phyloP scores from a whole-genome alignment of 2,113 vertebrate species.

The Podocnemis expansa region DNA sequence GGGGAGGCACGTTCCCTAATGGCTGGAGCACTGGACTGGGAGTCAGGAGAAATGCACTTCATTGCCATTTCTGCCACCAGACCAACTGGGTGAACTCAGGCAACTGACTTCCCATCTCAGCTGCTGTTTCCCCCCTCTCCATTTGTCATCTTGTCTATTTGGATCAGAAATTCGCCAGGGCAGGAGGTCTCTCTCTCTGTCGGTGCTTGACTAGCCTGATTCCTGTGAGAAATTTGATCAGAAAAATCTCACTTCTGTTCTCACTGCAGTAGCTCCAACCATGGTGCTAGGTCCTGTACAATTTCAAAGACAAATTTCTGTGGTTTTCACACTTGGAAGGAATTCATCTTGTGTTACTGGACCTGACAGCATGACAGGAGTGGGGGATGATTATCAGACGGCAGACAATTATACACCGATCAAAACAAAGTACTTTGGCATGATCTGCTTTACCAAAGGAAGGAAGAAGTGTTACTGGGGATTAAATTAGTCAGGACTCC shows the following conservation, averaged over 20 bases:
- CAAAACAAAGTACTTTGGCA: not conserved
- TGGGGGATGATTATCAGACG: slow-evolving; percentile 1
- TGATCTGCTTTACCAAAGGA: slow-evolving; percentile 22
- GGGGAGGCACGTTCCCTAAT: not conserved
- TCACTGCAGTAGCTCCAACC: no score
- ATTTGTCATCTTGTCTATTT: not conserved
- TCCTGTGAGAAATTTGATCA: not conserved
- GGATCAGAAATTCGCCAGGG: not conserved
- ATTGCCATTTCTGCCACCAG: not conserved
- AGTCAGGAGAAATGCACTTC: not conserved
- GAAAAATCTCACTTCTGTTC: not conserved
- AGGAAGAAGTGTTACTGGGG: slow-evolving; percentile 7
- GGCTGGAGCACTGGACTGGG: not conserved
- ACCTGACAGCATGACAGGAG: not conserved
- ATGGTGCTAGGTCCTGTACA: not conserved
- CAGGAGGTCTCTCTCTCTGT: not conserved
- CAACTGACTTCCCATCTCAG: not conserved
- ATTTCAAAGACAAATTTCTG: not conserved
- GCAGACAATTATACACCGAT: slow-evolving; percentile 28
- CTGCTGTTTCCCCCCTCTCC: not conserved
- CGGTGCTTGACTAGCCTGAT: not conserved
- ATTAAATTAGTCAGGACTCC: not conserved
- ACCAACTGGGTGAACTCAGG: not conserved
- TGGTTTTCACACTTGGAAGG: not conserved
- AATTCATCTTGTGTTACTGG: not conserved